Evolutionary conservation across 2,113 vertebrate species (phyloP), one percentile per base, ranked within the genome.

Genomic region (Chaetura pelagica): DNA sequence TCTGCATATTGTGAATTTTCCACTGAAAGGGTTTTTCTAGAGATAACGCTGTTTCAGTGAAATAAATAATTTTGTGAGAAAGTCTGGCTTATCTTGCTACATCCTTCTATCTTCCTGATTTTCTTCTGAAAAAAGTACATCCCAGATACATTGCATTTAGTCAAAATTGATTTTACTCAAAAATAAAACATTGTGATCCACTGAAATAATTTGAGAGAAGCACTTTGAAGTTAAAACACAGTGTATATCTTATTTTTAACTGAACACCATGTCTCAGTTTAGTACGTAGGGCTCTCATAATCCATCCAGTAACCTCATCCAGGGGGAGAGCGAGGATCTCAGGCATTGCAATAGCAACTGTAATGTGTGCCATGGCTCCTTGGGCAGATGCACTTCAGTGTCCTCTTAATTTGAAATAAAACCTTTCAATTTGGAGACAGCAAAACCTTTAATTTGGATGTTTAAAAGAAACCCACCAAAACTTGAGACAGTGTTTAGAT

Each of bases 401-500:
- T 78, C 67, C 93, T 48, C 61, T 52, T 75, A n/a, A 71, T 86
- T 83, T 90, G 59, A 90, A 86, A 75, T 46, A 57, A 90, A 93
- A 49, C 4, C 6, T 86, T 86, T 90, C 64, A 9, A 15, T 63
- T 44, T 89, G 32, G 66, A 51, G 42, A 76, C 17, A 78, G 18
- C 10, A 61, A 23, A 84, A 68, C 10, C 26, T 90, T 94, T 87
- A 51, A 67, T 81, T 95, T 86, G 20, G 16, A 12, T 13, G 3
- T 44, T 46, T 38, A 0, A 69, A 57, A 64, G 35, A 59, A 77
- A 55, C 32, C 19, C 46, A 52, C 46, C 19, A 34, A 14, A 26
- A 48, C 29, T 75, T 81, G 26, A 42, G 54, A 73, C 35, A 69
- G 19, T 20, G 89, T 90, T 96, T 54, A 93, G 40, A 57, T 64